Percentiles rank a stretch among this genome's conserved stretches.
phyloP scores from a whole-genome alignment of 53 echinoderm and acorn worm genomes.

The Temnopleurus reevesii region DNA sequence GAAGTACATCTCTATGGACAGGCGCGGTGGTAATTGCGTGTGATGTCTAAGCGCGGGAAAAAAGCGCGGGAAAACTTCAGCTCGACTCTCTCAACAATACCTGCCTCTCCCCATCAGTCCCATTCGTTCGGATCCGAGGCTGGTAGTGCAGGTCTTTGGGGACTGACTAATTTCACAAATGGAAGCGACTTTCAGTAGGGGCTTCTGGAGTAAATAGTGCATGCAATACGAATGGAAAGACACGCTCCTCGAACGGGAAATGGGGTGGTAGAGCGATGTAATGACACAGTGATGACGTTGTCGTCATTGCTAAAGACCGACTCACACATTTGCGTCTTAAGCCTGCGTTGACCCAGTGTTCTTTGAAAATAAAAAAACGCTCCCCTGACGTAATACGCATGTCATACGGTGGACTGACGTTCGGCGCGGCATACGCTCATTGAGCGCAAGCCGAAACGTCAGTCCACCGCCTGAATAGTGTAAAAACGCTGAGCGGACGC shows the following conservation, averaged over 20 bases:
- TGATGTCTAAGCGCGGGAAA: not conserved
- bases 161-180: slow-evolving; percentile 28
- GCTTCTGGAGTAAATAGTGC: slow-evolving; percentile 1
- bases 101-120: not conserved
- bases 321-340: too few species aligned
- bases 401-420: too few species aligned
- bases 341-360: too few species aligned
- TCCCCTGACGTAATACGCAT: too few species aligned
- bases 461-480: too few species aligned
- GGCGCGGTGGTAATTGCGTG: slow-evolving; percentile 18
- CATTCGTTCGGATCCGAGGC: not conserved
- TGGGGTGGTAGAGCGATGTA: not conserved
- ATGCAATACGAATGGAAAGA: slow-evolving; percentile 8
- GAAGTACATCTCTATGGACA: not conserved
- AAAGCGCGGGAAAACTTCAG: too few species aligned
- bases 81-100: slow-evolving; percentile 12
- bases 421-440: too few species aligned
- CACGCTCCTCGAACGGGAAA: not conserved
- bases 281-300: slow-evolving; percentile 24
- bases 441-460: too few species aligned
- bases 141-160: not conserved
- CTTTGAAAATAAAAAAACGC: too few species aligned
- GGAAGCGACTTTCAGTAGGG: not conserved
- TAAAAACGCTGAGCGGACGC: too few species aligned
- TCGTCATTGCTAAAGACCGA: not conserved